Evolutionary conservation across 2,888 invertebrate genomes (phyloP).

Genomic region (Pachymerium ferrugineum): DNA sequence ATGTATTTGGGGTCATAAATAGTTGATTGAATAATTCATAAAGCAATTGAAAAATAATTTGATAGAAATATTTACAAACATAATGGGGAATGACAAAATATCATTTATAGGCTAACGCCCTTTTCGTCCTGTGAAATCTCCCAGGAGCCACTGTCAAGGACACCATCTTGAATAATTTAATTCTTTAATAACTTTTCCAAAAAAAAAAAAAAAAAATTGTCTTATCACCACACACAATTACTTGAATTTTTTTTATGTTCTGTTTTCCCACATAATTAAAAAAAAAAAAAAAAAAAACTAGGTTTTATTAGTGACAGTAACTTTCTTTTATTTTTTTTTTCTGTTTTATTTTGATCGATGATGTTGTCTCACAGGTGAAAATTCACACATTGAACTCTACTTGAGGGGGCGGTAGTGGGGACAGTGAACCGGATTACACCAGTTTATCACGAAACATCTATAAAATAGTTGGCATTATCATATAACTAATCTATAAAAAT

Average conservation of each 20-base stretch:
- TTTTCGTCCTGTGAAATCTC: slow-evolving; percentile 15
- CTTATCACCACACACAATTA: not conserved
- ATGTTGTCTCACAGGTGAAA: slow-evolving; percentile 7
- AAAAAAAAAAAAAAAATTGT: too few relatives aligned
- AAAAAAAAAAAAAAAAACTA: not conserved
- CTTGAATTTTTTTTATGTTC: not conserved
- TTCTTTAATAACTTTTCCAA: not conserved
- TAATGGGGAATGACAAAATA: slow-evolving; percentile 11
- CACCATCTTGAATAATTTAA: slow-evolving; percentile 22
- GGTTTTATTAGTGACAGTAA: not conserved
- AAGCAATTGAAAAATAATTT: not conserved
- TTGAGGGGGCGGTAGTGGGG: not conserved
- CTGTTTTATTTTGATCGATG: slow-evolving; percentile 25
- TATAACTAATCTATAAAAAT: not conserved
- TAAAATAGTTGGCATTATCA: slow-evolving; percentile 4
- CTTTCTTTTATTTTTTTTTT: too few relatives aligned
- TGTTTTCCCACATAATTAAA: not conserved
- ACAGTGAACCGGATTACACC: slow-evolving; percentile 19
- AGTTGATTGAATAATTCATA: not conserved
- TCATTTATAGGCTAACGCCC: slow-evolving; percentile 20
- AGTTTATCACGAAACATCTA: not conserved
- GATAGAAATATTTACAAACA: not conserved
- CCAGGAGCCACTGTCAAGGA: slow-evolving; percentile 25
- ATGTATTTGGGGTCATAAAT: not conserved
- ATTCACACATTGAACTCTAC: slow-evolving; percentile 2